Conservation (phyloP, 2,113 vertebrate species). For the Gambusia holbrooki region DNA sequence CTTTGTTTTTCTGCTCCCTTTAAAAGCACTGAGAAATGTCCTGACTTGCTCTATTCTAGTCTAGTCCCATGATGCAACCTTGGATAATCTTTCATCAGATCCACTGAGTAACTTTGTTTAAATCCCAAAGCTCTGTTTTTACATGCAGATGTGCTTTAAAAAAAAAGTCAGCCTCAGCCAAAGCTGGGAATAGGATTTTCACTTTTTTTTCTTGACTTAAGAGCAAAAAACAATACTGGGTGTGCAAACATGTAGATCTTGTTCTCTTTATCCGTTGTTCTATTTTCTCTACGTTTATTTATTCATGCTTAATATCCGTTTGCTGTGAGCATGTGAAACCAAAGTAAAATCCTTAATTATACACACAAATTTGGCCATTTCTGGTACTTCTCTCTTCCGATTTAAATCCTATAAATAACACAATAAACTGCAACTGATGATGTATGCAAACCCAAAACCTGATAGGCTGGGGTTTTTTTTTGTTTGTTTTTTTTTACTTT, state of each 20-base stretch:
- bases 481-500: not conserved
- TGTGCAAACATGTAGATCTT: not conserved
- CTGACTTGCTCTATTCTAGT: not conserved
- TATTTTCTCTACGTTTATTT: not conserved
- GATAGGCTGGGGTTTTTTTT: too few relatives aligned
- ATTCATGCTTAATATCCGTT: not conserved
- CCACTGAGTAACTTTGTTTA: not conserved
- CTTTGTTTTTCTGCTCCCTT: constrained; percentile 9
- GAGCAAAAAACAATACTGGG: not conserved
- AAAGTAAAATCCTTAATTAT: not conserved
- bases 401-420: not conserved
- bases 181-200: not conserved
- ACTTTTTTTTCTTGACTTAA: not conserved
- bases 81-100: constrained; percentile 3
- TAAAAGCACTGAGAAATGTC: not conserved
- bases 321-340: not conserved
- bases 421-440: too few relatives aligned
- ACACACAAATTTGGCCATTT: not conserved
- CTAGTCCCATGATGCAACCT: constrained; percentile 22
- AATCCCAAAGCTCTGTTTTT: not conserved
- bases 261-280: not conserved
- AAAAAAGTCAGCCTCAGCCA: not conserved
- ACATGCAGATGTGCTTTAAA: constrained; percentile 8
- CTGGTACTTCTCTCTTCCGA: too few relatives aligned
- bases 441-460: not conserved